Evolutionary conservation across 2,888 invertebrate species (phyloP).

Genomic region (Blomia tropicalis): DNA sequence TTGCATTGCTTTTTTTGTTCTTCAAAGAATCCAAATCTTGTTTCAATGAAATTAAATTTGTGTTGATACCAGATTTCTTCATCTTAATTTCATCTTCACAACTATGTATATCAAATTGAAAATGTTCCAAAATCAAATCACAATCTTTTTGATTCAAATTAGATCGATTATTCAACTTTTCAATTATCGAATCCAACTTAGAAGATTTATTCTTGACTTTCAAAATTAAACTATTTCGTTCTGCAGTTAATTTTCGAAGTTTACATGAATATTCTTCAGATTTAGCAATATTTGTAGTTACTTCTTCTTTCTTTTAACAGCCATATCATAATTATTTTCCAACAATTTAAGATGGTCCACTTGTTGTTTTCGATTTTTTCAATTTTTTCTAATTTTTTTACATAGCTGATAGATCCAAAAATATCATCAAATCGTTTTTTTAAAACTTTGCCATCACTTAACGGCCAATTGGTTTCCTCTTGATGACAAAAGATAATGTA

Average conservation of each 20-base stretch:
- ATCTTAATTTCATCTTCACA: not conserved
- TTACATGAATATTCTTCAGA: not conserved
- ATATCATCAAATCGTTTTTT: slow-evolving; percentile 95
- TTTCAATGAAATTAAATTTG: not conserved
- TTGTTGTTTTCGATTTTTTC: slow-evolving; percentile 38
- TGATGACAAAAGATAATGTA: slow-evolving; percentile 98
- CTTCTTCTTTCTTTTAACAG: not conserved
- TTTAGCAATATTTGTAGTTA: not conserved
- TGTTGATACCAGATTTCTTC: not conserved
- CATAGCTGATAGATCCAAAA: slow-evolving; percentile 82
- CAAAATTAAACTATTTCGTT: not conserved
- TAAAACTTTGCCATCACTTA: slow-evolving; percentile 77
- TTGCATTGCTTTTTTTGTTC: not conserved
- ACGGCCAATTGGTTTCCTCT: slow-evolving; percentile 88
- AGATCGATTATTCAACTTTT: not conserved
- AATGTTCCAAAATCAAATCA: no score
- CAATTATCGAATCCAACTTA: not conserved
- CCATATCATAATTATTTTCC: slow-evolving; percentile 16
- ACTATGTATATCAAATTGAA: not conserved
- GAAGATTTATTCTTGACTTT: not conserved
- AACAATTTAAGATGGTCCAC: not conserved
- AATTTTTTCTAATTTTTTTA: slow-evolving; percentile 64
- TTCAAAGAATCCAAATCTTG: not conserved
- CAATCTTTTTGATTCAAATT: not conserved
- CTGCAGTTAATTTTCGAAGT: not conserved